Evolutionary conservation across 1,140 invertebrate genomes (phyloP).

Genomic region (Pseudomyrmex concolor): DNA sequence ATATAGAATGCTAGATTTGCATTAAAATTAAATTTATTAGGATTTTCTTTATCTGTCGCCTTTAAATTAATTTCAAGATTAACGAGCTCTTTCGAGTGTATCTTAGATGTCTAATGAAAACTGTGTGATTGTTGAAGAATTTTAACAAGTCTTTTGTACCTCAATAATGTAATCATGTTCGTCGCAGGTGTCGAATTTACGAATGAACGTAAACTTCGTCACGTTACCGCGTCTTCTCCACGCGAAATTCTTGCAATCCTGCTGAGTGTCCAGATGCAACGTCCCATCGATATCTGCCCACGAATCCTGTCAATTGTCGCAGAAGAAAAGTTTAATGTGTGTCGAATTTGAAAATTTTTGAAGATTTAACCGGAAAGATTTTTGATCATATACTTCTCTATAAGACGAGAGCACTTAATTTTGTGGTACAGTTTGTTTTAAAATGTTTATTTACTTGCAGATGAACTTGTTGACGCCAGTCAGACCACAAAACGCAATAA

Average conservation of each 20-base stretch:
- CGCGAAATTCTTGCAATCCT: slow-evolving; percentile 92
- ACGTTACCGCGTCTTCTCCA: slow-evolving; percentile 86
- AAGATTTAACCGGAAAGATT: too few relatives aligned
- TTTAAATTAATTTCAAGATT: too few relatives aligned
- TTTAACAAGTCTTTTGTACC: slow-evolving; percentile 82
- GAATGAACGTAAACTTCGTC: slow-evolving; percentile 90
- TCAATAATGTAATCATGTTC: slow-evolving; percentile 94
- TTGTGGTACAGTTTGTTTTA: neutral
- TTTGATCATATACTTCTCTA: neutral
- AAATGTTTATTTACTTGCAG: slow-evolving; percentile 87
- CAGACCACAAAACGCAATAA: slow-evolving; percentile 93
- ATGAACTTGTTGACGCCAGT: slow-evolving; percentile 87
- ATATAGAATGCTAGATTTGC: too few relatives aligned
- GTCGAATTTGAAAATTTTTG: too few relatives aligned
- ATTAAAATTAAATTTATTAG: too few relatives aligned
- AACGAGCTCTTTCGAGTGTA: too few relatives aligned
- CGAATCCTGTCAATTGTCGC: slow-evolving; percentile 87
- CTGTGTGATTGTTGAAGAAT: neutral
- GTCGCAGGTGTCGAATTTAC: slow-evolving; percentile 97
- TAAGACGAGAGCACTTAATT: too few relatives aligned
- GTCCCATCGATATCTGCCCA: slow-evolving; percentile 89
- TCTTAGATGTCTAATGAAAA: neutral
- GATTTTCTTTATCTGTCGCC: too few relatives aligned
- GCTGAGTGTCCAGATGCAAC: slow-evolving; percentile 89
- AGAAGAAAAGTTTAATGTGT: too few relatives aligned